phyloP scores from a whole-genome alignment of 2,888 invertebrate species.

The Drosophila paramelanica region DNA sequence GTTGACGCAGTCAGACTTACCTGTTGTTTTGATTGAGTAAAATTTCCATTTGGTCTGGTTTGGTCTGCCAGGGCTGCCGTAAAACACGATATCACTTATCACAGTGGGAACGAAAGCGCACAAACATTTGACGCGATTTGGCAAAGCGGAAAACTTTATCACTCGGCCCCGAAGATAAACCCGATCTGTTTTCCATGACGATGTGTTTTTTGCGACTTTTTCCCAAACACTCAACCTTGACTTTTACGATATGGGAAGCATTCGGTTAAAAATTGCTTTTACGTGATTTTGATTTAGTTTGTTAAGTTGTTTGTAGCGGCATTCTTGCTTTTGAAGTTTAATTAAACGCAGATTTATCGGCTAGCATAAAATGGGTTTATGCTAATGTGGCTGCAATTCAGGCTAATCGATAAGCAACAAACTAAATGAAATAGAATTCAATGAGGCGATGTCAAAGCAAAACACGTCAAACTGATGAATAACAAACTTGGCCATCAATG shows the following conservation, averaged over 20 bases:
- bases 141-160: constrained; percentile 12
- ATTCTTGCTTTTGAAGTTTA: constrained; percentile 3
- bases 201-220: constrained; percentile 4
- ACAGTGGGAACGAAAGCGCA: constrained; percentile 6
- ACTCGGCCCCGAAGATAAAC: not conserved
- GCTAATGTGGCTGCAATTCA: constrained; percentile 35
- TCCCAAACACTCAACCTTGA: constrained; percentile 2
- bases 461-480: not conserved
- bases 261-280: constrained; percentile 4
- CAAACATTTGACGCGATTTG: constrained; percentile 18
- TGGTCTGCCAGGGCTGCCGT: constrained; percentile 1
- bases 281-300: not conserved
- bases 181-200: constrained; percentile 3
- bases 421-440: constrained; percentile 11
- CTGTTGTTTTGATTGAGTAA: constrained; percentile 14
- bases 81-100: constrained; percentile 17
- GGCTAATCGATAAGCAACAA: constrained; percentile 33
- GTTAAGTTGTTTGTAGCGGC: constrained; percentile 5
- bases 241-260: constrained; percentile 13
- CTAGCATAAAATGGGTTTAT: constrained; percentile 24
- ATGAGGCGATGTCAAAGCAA: constrained; percentile 20
- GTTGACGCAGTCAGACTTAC: constrained; percentile 18
- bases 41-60: constrained; percentile 17
- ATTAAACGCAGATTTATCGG: constrained; percentile 1
- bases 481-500: constrained; percentile 24